Evolutionary conservation across 2,888 invertebrate genomes (phyloP).

Genomic region (Macrostomum cliftonense): DNA sequence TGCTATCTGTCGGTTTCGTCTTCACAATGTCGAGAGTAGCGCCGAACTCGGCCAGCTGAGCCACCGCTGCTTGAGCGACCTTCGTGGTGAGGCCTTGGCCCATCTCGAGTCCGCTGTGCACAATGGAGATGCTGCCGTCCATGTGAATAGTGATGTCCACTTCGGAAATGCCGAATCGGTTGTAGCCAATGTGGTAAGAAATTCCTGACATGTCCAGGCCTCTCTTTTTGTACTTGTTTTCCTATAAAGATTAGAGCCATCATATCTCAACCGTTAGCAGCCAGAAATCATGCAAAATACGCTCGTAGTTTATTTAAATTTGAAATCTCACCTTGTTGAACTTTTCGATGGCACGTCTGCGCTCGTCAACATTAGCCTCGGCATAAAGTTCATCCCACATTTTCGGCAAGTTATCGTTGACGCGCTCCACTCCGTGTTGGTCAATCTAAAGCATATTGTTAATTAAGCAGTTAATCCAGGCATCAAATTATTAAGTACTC

Average conservation of each 20-base stretch:
- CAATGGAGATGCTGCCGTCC: conserved; percentile 61
- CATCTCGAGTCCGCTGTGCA: conserved; percentile 78
- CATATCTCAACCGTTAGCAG: no score
- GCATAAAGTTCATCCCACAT: conserved; percentile 21
- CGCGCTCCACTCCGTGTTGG: conserved; percentile 16
- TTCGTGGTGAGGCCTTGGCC: conserved; percentile 89
- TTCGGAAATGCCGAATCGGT: no score
- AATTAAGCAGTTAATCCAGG: no score
- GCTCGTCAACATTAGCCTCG: conserved; percentile 19
- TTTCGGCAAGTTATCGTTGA: conserved; percentile 15
- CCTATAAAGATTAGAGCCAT: no score
- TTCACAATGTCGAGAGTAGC: no score
- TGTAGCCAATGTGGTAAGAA: no score
- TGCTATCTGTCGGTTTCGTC: no score
- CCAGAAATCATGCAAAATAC: no score
- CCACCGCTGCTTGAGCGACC: conserved; percentile 54
- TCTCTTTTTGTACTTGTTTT: conserved; percentile 61
- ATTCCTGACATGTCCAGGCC: conserved; percentile 30
- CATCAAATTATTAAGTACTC: no score
- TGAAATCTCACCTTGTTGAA: conserved; percentile 22
- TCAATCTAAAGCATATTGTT: conserved; percentile 12
- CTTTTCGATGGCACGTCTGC: conserved; percentile 17
- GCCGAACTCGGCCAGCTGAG: no score
- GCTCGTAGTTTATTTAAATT: background rate
- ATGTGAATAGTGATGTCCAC: conserved; percentile 45